Evolutionary conservation across 2,797 vertebrate genomes (phyloP), one percentile per base, ranked within the genome.

Genomic region (Pelochelys cantorii): DNA sequence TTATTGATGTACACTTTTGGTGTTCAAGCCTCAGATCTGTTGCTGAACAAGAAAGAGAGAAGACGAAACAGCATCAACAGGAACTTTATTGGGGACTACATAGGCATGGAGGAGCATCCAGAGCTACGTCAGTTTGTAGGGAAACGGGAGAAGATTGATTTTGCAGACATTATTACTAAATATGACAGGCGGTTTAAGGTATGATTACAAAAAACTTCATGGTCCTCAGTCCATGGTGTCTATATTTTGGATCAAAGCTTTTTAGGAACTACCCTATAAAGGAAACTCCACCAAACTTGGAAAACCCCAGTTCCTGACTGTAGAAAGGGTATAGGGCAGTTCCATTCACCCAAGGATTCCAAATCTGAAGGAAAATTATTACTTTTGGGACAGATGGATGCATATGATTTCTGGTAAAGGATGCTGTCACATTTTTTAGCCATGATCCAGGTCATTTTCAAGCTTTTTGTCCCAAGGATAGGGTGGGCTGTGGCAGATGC

Each of bases 101-200:
- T 99, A 34, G 99, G 99, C 34, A 99, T 99, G 99, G 99, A 99
- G 1, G 99, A 99, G 88, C 97, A 98, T 80, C 99, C 99, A 0
- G 99, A 99, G 90, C 98, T 99, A 1, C 98, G 99, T 3, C 99
- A 99, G 98, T 99, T 99, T 54, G 97, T 99, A 94, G 99, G 97
- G 96, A 99, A 99, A 93, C 98, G 99, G 80, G 99, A 99, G 94
- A 99, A 99, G 98, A 99, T 99, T 0, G 99, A 99, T 93, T 99
- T 99, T 87, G 99, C 99, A 2, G 99, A 99, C 96, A 99, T 98
- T 1, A 98, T 99, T 91, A 99, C 98, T 34, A 99, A 99, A 98
- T 99, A 98, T 0, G 99, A 99, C 96, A 97, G 99, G 13, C 97
- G 99, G 56, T 99, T 99, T 97, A 99, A 99, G 99, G 99, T 99